Evolutionary conservation across 2,888 invertebrate genomes (phyloP), one percentile per base, ranked within the genome.

Genomic region (Rhyacophila evoluta): DNA sequence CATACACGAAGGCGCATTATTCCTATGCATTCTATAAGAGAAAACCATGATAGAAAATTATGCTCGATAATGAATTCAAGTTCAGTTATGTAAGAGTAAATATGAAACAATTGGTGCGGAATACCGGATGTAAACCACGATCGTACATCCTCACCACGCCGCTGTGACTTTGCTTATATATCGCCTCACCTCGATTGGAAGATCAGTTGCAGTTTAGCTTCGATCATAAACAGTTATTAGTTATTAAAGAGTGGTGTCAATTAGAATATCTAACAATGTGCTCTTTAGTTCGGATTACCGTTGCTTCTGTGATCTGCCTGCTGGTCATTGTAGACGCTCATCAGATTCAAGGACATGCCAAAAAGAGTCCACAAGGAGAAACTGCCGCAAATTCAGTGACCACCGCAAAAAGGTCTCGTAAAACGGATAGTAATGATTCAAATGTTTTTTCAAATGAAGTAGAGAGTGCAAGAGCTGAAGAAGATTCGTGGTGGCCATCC

Each of bases 51-150:
- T 89, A 88, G 89, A 89, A 90, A 89, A 89, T 87, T 86, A 87
- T 89, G 89, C 88, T 88, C 85, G 87, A 88, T 88, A 87, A 89
- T 89, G 81, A 79, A 72, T 88, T 89, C 89, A 90, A 89, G 90
- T 89, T 89, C 89, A 89, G 88, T 90, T 89, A 90, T 88, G 84
- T 90, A 89, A 90, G 89, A 80, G 77, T 77, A 79, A 78, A 88
- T 89, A 89, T 87, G 84, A 86, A 87, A 87, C 89, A 89, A 89
- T 87, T 89, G 87, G 89, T 89, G 90, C 90, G 89, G 90, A 90
- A 90, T 80, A 70, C 89, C 90, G 89, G 90, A 90, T 89, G 89
- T 88, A 87, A 87, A 88, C 86, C 87, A 86, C 87, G 74, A 88
- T 88, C 85, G 28, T 67, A 33, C 73, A 77, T 76, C 77, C 69